Evolutionary conservation across 2,797 vertebrate species (phyloP), one percentile per base, ranked within the genome.

Genomic region (Malurus leucopterus): DNA sequence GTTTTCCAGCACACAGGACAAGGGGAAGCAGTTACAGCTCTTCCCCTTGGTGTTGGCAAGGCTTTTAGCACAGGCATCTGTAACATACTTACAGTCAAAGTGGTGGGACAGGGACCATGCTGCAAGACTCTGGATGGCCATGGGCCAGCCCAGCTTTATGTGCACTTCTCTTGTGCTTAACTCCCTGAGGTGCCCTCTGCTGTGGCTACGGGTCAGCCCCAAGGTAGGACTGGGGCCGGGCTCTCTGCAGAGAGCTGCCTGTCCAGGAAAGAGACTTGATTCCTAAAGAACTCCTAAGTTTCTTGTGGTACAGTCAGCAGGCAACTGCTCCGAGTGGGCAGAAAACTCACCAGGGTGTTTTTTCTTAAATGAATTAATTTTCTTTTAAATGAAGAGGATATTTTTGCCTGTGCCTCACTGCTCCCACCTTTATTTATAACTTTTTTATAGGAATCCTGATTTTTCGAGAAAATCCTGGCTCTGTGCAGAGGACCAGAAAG

Each of bases 121-220:
- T 58, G 22, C 40, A n/a, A 8, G 38, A 19, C 8, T 9, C 20
- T 7, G 73, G 40, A 29, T 22, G 58, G 51, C 19, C 62, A 15
- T 0, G 9, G 67, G 32, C 20, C 38, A 58, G 55, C 20, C 26
- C 0, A 0, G 16, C 7, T 8, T 0, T 11, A 15, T 1, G 5
- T 7, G 4, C 5, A 18, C 2, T 24, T 72, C 83, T 55, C 34
- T 44, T 41, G 30, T 34, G 40, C 41, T 58, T 15, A 21, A 9
- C 12, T 51, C 17, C 43, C 18, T 44, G 6, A 21, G 3, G 7
- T 4, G 29, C 24, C 46, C 27, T 76, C 50, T 46, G 53, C 38
- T 36, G 32, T 24, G 38, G 29, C 38, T 18, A 4, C 12, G 44
- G 63, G 13, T 17, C 21, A 76, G 23, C 12, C 34, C 30, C 44